These are phyloP conservation scores for Cancer borealis DNA, from an alignment of 2,888 invertebrate species.

Conservation along the genomic window DNA sequence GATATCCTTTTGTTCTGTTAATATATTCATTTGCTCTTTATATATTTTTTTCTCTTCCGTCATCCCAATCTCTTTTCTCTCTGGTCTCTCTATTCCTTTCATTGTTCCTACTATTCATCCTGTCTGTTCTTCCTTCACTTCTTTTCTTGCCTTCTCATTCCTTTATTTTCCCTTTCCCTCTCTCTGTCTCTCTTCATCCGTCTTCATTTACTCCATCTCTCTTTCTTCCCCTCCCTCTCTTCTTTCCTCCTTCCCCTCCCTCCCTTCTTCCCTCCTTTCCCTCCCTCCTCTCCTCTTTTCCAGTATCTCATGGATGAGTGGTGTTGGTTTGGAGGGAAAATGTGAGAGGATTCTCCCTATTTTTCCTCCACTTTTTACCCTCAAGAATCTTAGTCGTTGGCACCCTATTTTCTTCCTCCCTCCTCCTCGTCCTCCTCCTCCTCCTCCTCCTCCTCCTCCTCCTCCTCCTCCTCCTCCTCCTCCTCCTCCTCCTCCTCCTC, in stretches of 20 bases:
- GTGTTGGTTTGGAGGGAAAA: constrained; percentile 20
- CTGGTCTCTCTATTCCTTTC: background rate
- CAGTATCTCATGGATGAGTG: background rate
- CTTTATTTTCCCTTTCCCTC: background rate
- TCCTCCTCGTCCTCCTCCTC: no score
- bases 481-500: background rate
- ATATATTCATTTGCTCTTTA: background rate
- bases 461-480: background rate
- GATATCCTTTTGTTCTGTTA: background rate
- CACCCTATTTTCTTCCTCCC: background rate
- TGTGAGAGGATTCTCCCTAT: background rate
- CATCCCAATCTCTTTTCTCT: background rate
- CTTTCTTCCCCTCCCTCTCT: background rate
- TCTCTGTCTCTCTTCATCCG: background rate
- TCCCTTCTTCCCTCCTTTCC: background rate
- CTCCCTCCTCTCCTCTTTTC: background rate
- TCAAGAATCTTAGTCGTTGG: constrained; percentile 6
- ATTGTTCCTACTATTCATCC: background rate
- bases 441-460: background rate
- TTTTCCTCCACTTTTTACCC: background rate
- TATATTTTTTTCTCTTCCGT: background rate
- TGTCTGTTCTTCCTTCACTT: background rate
- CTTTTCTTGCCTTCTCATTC: background rate
- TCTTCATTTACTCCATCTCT: no score
- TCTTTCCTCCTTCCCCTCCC: background rate